A percentile compares a stretch with the other conserved stretches of the same genome.
Evolutionary conservation across 2,888 invertebrate species (phyloP).

Genomic region (Pinctada fucata): DNA sequence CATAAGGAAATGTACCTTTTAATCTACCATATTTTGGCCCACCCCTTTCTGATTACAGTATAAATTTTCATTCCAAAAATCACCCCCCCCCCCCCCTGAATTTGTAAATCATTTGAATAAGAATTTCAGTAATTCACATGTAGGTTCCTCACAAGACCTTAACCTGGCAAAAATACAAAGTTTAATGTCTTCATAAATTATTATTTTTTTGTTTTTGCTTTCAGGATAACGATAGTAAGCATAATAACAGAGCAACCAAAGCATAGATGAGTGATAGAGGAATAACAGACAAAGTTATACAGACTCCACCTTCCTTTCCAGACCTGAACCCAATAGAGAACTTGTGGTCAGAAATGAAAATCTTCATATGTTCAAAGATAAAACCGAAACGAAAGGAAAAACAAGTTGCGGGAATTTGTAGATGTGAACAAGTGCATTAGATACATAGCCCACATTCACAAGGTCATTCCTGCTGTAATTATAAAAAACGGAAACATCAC

Average conservation of each 20-base stretch:
- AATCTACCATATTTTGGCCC: slow-evolving; percentile 15
- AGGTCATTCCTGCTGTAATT: slow-evolving; percentile 38
- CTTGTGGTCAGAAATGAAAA: slow-evolving; percentile 44
- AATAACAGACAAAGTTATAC: slow-evolving; percentile 23
- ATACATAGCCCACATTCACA: slow-evolving; percentile 48
- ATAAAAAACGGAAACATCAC: slow-evolving; percentile 34
- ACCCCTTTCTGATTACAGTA: not conserved
- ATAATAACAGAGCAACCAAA: slow-evolving; percentile 40
- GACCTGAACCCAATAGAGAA: slow-evolving; percentile 49
- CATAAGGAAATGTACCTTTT: slow-evolving; percentile 14
- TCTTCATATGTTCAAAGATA: slow-evolving; percentile 23
- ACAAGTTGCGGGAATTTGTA: slow-evolving; percentile 35
- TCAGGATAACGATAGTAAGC: slow-evolving; percentile 49
- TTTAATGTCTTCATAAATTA: too few species aligned
- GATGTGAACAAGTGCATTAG: slow-evolving; percentile 35
- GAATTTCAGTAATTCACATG: too few species aligned
- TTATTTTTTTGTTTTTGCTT: not conserved
- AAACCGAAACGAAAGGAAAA: slow-evolving; percentile 42
- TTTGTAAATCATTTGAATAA: too few species aligned
- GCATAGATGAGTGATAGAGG: slow-evolving; percentile 38
- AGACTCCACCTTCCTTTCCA: slow-evolving; percentile 40
- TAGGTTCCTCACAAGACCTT: too few species aligned
- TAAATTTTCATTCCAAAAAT: not conserved
- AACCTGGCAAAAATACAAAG: too few species aligned
- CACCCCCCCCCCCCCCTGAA: not conserved